phyloP scores from a whole-genome alignment of 2,888 invertebrate genomes.

The Lepeophtheirus nordmannii region DNA sequence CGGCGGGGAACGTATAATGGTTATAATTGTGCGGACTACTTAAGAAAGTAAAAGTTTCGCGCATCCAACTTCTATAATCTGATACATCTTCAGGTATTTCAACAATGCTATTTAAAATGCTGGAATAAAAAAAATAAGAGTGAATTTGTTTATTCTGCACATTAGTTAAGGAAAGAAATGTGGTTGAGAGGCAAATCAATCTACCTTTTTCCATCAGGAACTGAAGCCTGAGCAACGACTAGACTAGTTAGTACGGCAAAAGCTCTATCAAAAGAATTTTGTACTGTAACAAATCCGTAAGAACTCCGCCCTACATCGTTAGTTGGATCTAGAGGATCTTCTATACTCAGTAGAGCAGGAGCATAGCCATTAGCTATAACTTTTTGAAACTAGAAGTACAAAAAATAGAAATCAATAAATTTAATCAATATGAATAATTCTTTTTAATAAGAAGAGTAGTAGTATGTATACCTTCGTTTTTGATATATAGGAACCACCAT shows the following conservation, averaged over 20 bases:
- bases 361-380: conserved; percentile 88
- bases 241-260: conserved; percentile 42
- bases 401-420: conserved; percentile 10
- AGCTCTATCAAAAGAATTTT: conserved; percentile 91
- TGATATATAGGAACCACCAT: conserved; percentile 79
- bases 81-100: conserved; percentile 3
- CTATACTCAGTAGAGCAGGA: conserved; percentile 84
- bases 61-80: conserved; percentile 11
- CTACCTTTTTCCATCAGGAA: conserved; percentile 26
- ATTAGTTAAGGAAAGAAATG: no score
- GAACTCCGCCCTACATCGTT: conserved; percentile 97
- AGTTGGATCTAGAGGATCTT: conserved; percentile 86
- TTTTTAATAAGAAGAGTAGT: not conserved
- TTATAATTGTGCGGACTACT: not conserved
- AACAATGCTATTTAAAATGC: conserved; percentile 20
- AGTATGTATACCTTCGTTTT: conserved; percentile 38
- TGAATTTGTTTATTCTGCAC: not conserved
- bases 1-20: not conserved
- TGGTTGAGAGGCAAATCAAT: not conserved
- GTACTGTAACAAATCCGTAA: conserved; percentile 76
- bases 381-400: conserved; percentile 52
- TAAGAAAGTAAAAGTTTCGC: not conserved
- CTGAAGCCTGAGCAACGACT: conserved; percentile 49
- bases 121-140: not conserved
- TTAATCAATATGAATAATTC: not conserved